Conservation (phyloP, 2,888 invertebrate species). For the Hemithea aestivaria region DNA sequence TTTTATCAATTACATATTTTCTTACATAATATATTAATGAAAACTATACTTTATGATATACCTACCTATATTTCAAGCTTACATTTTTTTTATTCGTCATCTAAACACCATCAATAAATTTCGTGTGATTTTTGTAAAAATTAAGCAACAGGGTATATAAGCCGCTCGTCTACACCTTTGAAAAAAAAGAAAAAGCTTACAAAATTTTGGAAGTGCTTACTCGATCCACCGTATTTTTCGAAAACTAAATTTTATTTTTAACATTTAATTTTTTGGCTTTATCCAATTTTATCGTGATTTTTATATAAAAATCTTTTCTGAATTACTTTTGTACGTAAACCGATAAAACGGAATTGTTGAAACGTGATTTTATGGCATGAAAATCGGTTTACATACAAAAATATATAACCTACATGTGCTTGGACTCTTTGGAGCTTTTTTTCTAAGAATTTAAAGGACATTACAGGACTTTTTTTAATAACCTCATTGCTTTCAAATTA, state of each 20-base stretch:
- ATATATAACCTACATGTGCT: constrained; percentile 8
- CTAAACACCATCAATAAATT: too few relatives aligned
- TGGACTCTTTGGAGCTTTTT: constrained; percentile 11
- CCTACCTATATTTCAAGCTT: too few relatives aligned
- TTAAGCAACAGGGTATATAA: constrained; percentile 44
- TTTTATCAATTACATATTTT: too few relatives aligned
- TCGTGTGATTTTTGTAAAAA: constrained; percentile 2
- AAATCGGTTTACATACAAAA: too few relatives aligned
- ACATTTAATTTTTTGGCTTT: constrained; percentile 30
- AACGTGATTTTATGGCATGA: too few relatives aligned
- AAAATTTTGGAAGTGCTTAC: constrained; percentile 60
- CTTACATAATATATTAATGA: too few relatives aligned
- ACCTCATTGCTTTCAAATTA: constrained; percentile 7
- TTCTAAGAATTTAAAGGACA: constrained; percentile 2
- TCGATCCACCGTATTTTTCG: constrained; percentile 53
- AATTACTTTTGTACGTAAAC: not conserved
- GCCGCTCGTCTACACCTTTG: constrained; percentile 27
- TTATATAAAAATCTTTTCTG: constrained; percentile 4
- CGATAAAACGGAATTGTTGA: not conserved
- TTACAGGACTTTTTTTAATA: constrained; percentile 6
- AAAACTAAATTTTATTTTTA: constrained; percentile 38
- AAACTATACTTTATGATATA: too few relatives aligned
- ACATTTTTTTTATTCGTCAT: too few relatives aligned
- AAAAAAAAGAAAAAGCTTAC: constrained; percentile 30
- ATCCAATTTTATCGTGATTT: constrained; percentile 38